Evolutionary conservation across 2,113 vertebrate species (phyloP), one percentile per base, ranked within the genome.

Genomic region (Grammomys surdaster): DNA sequence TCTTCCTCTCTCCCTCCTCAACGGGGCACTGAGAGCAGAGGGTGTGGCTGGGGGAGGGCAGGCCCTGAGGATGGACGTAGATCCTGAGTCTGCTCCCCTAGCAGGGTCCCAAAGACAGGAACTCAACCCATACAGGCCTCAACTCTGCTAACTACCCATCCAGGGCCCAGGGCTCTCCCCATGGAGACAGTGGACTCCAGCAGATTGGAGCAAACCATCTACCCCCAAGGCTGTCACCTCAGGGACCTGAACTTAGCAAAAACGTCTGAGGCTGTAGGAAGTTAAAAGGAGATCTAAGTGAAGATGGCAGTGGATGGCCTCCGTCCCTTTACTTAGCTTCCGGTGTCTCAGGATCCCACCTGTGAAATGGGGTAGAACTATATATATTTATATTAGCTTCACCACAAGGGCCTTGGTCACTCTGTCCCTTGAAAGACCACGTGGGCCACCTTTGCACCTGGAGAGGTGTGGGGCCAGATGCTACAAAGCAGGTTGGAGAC

Each of bases 311-410:
- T 31, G 54, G 16, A 40, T 12, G 43, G 14, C 54, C 33, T 72
- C 9, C 0, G 22, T 4, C 33, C 43, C 70, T 85, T 89, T 16
- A 46, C 65, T 40, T 19, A 46, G 10, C 43, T 48, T 81, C 65
- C 4, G 20, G 10, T 63, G 67, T 69, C 65, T 56, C 24, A 26
- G 51, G 28, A 24, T 80, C 33, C 43, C 36, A 73, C 51, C 67
- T 65, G 9, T 28, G 46, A 67, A 17, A 56, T 17, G 14, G 11
- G 22, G 31, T 24, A 5, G n/a, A 26, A 19, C 6, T 3, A 7
- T 0, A 40, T 3, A 7, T 0, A 31, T 4, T 22, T 19, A 40
- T 46, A 2, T 73, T 46, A n/a, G 28, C n/a, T 31, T 58, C 40
- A 20, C 28, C 69, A 16, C 8, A 80, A 60, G 17, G 26, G n/a